These are phyloP conservation scores for Dione juno DNA, from an alignment of 2,888 invertebrate species.

Conservation along the genomic window DNA sequence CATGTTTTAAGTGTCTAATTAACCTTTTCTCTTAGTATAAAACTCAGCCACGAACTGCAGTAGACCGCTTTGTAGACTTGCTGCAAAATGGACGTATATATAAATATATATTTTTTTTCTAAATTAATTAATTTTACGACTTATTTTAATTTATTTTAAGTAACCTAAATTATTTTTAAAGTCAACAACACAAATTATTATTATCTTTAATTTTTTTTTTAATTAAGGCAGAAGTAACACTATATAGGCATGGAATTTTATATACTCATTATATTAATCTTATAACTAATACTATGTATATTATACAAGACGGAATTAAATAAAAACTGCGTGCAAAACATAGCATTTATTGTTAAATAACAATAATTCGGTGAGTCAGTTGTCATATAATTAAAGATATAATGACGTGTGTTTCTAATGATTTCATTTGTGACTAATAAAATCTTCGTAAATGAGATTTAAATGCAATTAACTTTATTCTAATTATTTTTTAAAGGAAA, in stretches of 20 bases:
- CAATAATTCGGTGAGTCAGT: constrained; percentile 27
- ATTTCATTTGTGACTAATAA: constrained; percentile 36
- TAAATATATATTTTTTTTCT: not conserved
- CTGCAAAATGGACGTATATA: not conserved
- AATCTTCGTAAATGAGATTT: constrained; percentile 30
- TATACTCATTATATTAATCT: no score
- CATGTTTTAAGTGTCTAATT: constrained; percentile 23
- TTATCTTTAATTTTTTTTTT: no score
- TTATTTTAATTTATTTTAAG: no score
- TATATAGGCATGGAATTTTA: no score
- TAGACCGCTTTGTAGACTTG: not conserved
- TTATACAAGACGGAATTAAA: no score
- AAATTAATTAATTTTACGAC: constrained; percentile 15
- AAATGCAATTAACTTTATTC: not conserved
- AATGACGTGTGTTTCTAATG: constrained; percentile 27
- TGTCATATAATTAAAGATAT: constrained; percentile 30
- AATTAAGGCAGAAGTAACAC: no score
- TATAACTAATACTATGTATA: no score
- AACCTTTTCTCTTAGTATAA: not conserved
- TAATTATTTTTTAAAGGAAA: not conserved
- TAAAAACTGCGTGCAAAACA: constrained; percentile 9
- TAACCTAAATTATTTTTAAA: no score
- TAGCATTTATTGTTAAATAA: constrained; percentile 16
- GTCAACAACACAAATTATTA: no score
- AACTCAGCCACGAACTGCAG: not conserved